Evolutionary conservation across 2,888 invertebrate species (phyloP).

Genomic region (Nyleta sp.): DNA sequence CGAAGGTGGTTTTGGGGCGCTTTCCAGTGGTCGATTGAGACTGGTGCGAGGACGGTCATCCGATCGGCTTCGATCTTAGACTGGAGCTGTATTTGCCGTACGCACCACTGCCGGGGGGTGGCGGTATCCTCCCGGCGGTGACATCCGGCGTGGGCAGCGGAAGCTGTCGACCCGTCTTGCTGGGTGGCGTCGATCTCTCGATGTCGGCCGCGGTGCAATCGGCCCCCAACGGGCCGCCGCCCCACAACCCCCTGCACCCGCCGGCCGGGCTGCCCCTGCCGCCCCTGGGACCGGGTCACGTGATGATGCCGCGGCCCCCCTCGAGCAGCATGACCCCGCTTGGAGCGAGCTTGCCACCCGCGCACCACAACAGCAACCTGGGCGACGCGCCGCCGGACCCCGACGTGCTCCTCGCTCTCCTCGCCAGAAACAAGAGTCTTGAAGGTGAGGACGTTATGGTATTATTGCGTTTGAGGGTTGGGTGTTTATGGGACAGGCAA

Average conservation of each 20-base stretch:
- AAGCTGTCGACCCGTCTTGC: constrained; percentile 78
- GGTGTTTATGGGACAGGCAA: too few species aligned
- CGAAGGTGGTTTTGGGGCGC: too few species aligned
- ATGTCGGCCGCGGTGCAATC: constrained; percentile 82
- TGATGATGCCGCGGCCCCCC: constrained; percentile 75
- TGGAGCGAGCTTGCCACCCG: constrained; percentile 80
- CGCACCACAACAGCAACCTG: constrained; percentile 71
- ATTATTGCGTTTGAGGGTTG: too few species aligned
- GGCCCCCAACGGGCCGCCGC: constrained; percentile 70
- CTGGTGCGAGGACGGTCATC: not conserved
- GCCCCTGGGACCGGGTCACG: constrained; percentile 70
- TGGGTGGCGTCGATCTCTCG: constrained; percentile 81
- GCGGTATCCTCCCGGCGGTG: constrained; percentile 82
- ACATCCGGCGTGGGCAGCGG: constrained; percentile 72
- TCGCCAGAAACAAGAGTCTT: constrained; percentile 93
- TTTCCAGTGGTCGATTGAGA: too few species aligned
- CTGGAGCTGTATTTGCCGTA: constrained; percentile 82
- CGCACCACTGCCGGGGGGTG: constrained; percentile 82
- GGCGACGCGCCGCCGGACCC: constrained; percentile 87
- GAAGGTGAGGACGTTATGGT: too few species aligned
- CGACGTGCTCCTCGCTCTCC: constrained; percentile 91
- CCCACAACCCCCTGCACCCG: constrained; percentile 68
- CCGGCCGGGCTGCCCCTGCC: constrained; percentile 65
- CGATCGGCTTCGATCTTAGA: constrained; percentile 68
- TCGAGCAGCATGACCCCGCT: constrained; percentile 69